Evolutionary conservation across 2,113 vertebrate species (phyloP).

Genomic region (Mesocricetus auratus): DNA sequence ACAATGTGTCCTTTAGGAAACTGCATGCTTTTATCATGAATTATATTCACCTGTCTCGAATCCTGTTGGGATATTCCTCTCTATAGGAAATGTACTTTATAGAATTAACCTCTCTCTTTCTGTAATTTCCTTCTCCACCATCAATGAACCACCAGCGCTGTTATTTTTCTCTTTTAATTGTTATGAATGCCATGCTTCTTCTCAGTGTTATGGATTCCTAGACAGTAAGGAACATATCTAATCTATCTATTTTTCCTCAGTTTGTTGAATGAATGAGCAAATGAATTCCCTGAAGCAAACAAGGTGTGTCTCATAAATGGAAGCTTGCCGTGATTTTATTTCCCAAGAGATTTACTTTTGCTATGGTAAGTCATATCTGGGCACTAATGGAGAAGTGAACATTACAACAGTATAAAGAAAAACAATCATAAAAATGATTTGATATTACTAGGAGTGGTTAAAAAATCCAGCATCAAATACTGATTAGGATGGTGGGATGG

Average conservation of each 20-base stretch:
- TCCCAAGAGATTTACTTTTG: slow-evolving; percentile 16
- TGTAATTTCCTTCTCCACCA: neutral
- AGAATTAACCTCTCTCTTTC: neutral
- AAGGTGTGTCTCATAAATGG: neutral
- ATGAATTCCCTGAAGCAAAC: neutral
- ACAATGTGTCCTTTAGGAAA: neutral
- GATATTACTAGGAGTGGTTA: neutral
- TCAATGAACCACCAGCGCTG: neutral
- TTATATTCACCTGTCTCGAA: neutral
- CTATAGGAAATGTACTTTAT: neutral
- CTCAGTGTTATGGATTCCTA: neutral
- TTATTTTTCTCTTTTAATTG: neutral
- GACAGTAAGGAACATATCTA: neutral
- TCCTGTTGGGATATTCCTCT: neutral
- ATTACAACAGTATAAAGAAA: neutral
- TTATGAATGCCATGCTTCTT: neutral
- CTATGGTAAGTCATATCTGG: neutral
- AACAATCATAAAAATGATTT: neutral
- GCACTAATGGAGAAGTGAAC: neutral
- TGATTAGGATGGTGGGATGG: neutral
- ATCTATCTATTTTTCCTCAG: neutral
- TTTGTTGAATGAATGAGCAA: neutral
- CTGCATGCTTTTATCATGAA: neutral
- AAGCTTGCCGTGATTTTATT: neutral
- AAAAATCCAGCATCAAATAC: no score